These are phyloP conservation scores for Nycticryphes semicollaris DNA, from an alignment of 2,113 vertebrate species.

Conservation along the genomic window DNA sequence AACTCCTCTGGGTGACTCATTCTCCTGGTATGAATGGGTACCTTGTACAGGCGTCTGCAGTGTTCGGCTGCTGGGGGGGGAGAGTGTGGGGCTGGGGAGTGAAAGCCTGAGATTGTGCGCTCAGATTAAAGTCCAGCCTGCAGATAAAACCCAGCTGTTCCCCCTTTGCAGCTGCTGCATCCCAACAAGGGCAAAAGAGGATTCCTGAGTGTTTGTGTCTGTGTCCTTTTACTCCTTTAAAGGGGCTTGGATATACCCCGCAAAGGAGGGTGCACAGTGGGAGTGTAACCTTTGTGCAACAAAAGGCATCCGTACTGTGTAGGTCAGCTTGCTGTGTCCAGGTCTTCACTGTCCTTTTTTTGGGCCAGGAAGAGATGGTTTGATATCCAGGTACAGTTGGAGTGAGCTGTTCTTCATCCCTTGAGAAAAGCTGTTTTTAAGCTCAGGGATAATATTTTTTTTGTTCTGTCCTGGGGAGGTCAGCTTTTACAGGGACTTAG, in stretches of 20 bases:
- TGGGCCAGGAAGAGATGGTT: background rate
- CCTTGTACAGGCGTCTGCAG: slow-evolving; percentile 18
- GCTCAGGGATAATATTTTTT: background rate
- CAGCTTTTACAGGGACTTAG: background rate
- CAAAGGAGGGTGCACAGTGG: background rate
- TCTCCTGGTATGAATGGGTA: slow-evolving; percentile 33
- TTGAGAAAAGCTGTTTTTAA: background rate
- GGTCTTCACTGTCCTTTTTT: background rate
- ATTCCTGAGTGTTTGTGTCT: background rate
- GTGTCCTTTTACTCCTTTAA: background rate
- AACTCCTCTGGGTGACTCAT: slow-evolving; percentile 23
- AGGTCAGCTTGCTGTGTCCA: background rate
- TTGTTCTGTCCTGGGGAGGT: background rate
- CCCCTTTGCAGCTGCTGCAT: background rate
- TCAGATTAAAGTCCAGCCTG: background rate
- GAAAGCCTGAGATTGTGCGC: slow-evolving; percentile 45
- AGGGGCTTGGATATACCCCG: background rate
- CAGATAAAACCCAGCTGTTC: slow-evolving; percentile 38
- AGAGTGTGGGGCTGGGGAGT: background rate
- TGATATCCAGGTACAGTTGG: background rate
- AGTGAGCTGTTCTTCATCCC: background rate
- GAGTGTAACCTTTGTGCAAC: background rate
- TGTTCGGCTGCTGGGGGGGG: background rate
- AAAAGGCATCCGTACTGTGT: background rate
- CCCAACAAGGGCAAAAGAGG: background rate